A percentile compares a stretch with the other conserved stretches of the same genome.
Evolutionary conservation across 2,888 invertebrate genomes (phyloP).

Genomic region (Acrobasis repandana): DNA sequence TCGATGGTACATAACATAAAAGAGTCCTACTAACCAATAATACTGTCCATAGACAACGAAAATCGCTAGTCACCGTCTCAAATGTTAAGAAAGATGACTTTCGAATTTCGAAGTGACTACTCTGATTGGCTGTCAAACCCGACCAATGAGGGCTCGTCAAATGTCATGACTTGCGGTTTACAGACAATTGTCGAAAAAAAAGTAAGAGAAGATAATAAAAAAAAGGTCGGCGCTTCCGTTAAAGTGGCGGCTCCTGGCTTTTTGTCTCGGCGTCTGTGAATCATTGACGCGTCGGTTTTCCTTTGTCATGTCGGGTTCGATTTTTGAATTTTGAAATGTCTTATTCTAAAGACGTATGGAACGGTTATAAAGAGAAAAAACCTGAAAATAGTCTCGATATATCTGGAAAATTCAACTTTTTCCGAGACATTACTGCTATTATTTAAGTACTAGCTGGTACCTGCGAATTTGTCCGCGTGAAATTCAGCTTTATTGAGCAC

Average conservation of each 20-base stretch:
- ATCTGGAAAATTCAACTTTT: no score
- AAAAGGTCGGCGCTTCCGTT: conserved; percentile 76
- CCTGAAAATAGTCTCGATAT: no score
- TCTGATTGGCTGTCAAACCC: conserved; percentile 80
- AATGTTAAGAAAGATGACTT: conserved; percentile 79
- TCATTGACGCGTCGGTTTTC: conserved; percentile 41
- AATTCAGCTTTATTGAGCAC: no score
- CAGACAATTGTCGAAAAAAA: conserved; percentile 66
- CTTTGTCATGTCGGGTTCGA: conserved; percentile 11
- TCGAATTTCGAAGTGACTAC: conserved; percentile 68
- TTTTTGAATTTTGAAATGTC: conserved; percentile 1
- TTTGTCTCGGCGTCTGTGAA: conserved; percentile 55
- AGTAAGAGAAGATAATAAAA: conserved; percentile 48
- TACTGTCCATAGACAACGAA: conserved; percentile 31
- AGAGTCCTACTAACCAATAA: conserved; percentile 29
- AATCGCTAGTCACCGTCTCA: conserved; percentile 65
- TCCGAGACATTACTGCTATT: no score
- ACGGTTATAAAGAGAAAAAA: no score
- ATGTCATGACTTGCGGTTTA: conserved; percentile 73
- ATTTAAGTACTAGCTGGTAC: no score
- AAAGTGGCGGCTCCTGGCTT: conserved; percentile 73
- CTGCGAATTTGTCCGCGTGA: no score
- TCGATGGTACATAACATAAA: conserved; percentile 32
- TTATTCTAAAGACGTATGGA: not conserved
- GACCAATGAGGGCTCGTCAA: conserved; percentile 79